Percentiles rank a stretch among this genome's conserved stretches.
Conservation (phyloP, 2,113 vertebrate species). For the Gymnobelideus leadbeateri region DNA sequence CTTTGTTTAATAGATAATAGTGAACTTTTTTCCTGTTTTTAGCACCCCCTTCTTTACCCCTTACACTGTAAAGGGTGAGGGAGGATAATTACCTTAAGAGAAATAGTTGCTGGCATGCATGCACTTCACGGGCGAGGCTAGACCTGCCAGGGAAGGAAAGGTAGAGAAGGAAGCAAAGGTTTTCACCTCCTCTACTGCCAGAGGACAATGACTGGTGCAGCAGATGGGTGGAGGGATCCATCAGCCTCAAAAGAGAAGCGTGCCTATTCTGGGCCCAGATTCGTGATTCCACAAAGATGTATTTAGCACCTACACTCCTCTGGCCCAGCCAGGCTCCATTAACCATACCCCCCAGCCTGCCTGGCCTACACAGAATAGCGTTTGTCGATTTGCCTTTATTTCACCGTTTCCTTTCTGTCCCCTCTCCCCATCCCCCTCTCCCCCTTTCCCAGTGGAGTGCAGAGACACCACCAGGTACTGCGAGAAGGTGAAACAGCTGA, state of each 20-base stretch:
- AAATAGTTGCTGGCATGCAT: not conserved
- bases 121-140: not conserved
- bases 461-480: constrained; percentile 96
- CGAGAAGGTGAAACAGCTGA: constrained; percentile 95
- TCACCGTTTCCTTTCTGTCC: constrained; percentile 68
- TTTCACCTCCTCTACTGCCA: not conserved
- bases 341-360: not conserved
- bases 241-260: not conserved
- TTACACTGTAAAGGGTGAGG: not conserved
- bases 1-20: not conserved
- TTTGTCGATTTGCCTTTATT: not conserved
- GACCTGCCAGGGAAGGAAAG: not conserved
- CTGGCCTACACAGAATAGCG: not conserved
- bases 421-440: constrained; percentile 73
- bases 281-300: not conserved
- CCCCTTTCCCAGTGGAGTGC: constrained; percentile 88
- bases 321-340: not conserved
- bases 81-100: not conserved
- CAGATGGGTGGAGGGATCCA: not conserved
- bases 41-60: not conserved
- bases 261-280: not conserved
- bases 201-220: not conserved
- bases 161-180: not conserved
- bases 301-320: not conserved
- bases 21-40: not conserved